Base-by-base conservation (phyloP, 1,140 invertebrate species). In the Drosophila yakuba region DNA sequence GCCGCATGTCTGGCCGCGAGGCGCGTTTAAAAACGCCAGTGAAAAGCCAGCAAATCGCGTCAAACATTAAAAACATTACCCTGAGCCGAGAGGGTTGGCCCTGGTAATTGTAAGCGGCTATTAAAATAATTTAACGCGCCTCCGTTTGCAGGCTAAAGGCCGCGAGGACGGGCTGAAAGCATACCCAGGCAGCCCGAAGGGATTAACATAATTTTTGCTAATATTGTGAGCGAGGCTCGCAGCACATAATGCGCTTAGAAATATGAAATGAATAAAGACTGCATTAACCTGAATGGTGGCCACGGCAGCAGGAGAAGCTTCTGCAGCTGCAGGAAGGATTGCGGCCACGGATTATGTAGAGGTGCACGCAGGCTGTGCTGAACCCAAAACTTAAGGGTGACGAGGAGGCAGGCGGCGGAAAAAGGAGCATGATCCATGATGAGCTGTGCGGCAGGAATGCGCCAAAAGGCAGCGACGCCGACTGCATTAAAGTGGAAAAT, bases 401-500 rank as follows among this genome's bases (percentile, higher is more conserved):
- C 32, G 23, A 71, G 41, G 20, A 23, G 52, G 51, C 2, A 32
- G 47, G 61, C 32, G 38, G 38, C 43, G 43, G 41, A 44, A 64
- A 25, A 41, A 57, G 55, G 36, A 56, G 75, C 59, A 72, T 48
- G 60, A 68, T 75, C 68, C 78, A 86, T 86, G 82, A 88, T 88
- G 83, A 82, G 78, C 69, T 72, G 82, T 64, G 73, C 54, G 52
- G 51, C 50, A 50, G 59, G 79, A 84, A 71, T 71, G 74, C 79
- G 78, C 69, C 78, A 78, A 81, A 78, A 75, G 58, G 44, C 80
- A 56, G 61, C 51, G 45, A 59, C 47, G 39, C 47, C 78, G 78
- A 86, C 82, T 88, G 83, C 82, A 88, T 78, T 78, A 86, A 86
- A 86, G 82, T 86, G 83, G 82, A 86, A 86, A 86, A 86, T 86